Conservation (phyloP, 1,140 invertebrate species). For the Diploscapter pachys region DNA sequence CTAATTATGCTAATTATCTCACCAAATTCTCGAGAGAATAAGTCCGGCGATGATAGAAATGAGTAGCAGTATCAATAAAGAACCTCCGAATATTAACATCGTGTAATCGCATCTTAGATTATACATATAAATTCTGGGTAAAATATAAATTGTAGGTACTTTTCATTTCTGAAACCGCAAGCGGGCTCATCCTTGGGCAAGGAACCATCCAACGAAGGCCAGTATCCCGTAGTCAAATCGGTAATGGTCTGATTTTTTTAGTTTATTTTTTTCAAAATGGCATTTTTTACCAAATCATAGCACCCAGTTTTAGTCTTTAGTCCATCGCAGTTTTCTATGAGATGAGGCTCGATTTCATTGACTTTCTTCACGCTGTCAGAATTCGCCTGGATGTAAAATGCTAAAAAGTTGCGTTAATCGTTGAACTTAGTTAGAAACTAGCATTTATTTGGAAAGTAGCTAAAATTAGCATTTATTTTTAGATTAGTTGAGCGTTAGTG, state of each 20-base stretch:
- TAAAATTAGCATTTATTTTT: too few relatives aligned
- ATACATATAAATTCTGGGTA: neutral
- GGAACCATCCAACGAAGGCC: conserved; percentile 49
- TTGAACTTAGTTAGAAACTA: too few relatives aligned
- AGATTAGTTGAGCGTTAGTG: too few relatives aligned
- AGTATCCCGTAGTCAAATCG: conserved; percentile 53
- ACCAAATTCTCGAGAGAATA: conserved; percentile 39
- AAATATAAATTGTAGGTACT: neutral
- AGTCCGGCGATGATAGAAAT: conserved; percentile 32
- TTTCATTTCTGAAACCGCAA: conserved; percentile 54
- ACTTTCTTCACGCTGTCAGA: too few relatives aligned
- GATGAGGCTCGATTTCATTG: conserved; percentile 16
- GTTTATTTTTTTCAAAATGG: neutral
- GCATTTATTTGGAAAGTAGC: too few relatives aligned
- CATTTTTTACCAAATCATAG: conserved; percentile 45
- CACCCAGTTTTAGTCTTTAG: conserved; percentile 46
- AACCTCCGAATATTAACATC: conserved; percentile 40
- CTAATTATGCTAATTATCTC: neutral
- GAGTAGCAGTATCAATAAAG: conserved; percentile 33
- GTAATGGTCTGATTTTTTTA: conserved; percentile 34
- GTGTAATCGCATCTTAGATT: conserved; percentile 51
- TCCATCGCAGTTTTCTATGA: conserved; percentile 48
- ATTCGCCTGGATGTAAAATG: too few relatives aligned
- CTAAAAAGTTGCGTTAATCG: too few relatives aligned
- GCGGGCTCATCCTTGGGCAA: conserved; percentile 40